Conservation (phyloP, 2,797 vertebrate genomes). For the Amblyopsis hoosieri region DNA sequence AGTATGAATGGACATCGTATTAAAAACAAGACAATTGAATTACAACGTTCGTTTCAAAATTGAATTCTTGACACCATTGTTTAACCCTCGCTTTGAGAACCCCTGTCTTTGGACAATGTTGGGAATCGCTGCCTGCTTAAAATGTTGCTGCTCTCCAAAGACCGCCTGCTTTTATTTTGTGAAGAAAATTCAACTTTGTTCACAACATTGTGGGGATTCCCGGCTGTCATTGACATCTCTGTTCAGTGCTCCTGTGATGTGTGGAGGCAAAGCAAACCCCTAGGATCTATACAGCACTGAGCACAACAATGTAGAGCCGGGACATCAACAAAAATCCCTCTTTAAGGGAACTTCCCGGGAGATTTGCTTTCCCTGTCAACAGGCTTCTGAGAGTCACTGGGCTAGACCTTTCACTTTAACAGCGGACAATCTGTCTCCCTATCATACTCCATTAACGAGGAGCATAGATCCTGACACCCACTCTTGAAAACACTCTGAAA, state of each 20-base stretch:
- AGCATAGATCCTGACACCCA: conserved; percentile 40
- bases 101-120: background rate
- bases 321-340: conserved; percentile 43
- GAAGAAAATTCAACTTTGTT: background rate
- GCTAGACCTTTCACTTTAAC: conserved; percentile 45
- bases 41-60: no score
- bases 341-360: conserved; percentile 53
- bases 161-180: background rate
- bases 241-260: conserved; percentile 26
- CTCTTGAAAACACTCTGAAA: conserved; percentile 55
- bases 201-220: background rate
- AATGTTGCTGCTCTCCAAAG: background rate
- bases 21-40: no score
- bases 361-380: conserved; percentile 47
- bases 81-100: background rate
- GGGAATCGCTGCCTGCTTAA: background rate
- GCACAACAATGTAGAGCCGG: conserved; percentile 39
- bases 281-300: conserved; percentile 33
- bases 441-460: conserved; percentile 44
- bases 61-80: no score
- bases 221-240: background rate
- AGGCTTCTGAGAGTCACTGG: conserved; percentile 39
- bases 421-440: conserved; percentile 40
- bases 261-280: conserved; percentile 35
- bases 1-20: no score